phyloP scores from a whole-genome alignment of 1,140 invertebrate genomes.

The Aphis craccivora region DNA sequence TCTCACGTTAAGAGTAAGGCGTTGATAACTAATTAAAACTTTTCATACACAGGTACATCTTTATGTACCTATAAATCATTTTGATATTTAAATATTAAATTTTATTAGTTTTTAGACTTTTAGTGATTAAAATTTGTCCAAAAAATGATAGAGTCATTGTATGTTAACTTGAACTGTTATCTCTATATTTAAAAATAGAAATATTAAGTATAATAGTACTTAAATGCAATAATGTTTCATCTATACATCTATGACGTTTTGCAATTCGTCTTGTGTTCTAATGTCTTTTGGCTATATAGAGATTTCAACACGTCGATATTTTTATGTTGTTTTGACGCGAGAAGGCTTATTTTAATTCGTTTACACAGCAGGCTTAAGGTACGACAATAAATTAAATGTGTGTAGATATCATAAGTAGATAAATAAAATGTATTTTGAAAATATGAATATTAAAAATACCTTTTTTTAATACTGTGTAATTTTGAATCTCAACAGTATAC shows the following conservation, averaged over 20 bases:
- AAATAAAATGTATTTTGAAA: too few species aligned
- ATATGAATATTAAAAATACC: too few species aligned
- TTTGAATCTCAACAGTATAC: too few species aligned
- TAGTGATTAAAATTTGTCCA: background rate
- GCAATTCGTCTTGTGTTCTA: background rate
- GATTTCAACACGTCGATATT: background rate
- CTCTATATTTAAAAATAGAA: background rate
- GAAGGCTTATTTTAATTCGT: background rate
- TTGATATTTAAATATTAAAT: background rate
- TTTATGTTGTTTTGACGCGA: background rate
- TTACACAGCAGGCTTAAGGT: background rate
- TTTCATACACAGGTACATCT: background rate
- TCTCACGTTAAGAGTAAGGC: background rate
- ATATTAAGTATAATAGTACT: background rate
- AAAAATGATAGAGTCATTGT: background rate
- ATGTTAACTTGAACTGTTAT: background rate
- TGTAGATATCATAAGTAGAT: too few species aligned
- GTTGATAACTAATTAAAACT: conserved; percentile 42
- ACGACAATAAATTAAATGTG: background rate
- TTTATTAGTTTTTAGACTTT: background rate
- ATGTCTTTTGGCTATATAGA: background rate
- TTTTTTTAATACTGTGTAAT: too few species aligned
- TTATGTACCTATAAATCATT: background rate
- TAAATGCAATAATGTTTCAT: background rate
- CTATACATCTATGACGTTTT: background rate